Base-by-base conservation (phyloP, 23 tunicate genomes). In the Aplidium turbinatum region DNA sequence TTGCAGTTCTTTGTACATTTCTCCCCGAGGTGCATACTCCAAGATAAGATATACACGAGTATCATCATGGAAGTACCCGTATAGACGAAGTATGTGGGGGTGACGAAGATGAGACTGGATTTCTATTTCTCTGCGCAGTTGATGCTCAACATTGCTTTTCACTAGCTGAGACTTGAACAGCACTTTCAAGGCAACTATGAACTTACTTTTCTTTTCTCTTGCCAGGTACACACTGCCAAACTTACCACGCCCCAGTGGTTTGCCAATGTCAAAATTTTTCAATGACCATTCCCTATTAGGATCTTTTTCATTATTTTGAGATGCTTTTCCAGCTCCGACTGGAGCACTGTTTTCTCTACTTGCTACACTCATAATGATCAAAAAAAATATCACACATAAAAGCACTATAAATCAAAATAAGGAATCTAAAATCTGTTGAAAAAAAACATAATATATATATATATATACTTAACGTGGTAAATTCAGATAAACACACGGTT, bases 171-270 rank as follows among this genome's bases (percentile, higher is more conserved):
- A 87, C 66, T 94, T 82, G 50, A 78, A 84, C 60, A 86, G 54
- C 36, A 87, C 79, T 72, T 94, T 94, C 53, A 94, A 46, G 27
- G 99, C 95, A 24, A 94, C 95, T 62, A 94, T 87, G 51, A 86
- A 94, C 54, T 94, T 81, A 78, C 86, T 78, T 47, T 87, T 74
- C 31, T 88, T 88, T 31, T 78, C 89, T 21, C 99, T 81, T 3
- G 99, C 99, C 19, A 94, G 73, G 82, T 94, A 94, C 22, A 94
- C 99, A 58, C 86, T 82, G 23, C 99, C 99, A 65, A 94, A 94
- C 50, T 94, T 86, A 19, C 99, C 99, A 54, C 66, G 47, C 48
- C 95, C 99, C n/a, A 94, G 79, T 9, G 99, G 99, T 72, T 87
- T 94, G 11, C 99, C 99, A 65, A 94, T 87, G 55, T 94, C 95